Evolutionary conservation across 1,140 invertebrate genomes (phyloP).

Genomic region (Leptinotarsa undecemlineata): DNA sequence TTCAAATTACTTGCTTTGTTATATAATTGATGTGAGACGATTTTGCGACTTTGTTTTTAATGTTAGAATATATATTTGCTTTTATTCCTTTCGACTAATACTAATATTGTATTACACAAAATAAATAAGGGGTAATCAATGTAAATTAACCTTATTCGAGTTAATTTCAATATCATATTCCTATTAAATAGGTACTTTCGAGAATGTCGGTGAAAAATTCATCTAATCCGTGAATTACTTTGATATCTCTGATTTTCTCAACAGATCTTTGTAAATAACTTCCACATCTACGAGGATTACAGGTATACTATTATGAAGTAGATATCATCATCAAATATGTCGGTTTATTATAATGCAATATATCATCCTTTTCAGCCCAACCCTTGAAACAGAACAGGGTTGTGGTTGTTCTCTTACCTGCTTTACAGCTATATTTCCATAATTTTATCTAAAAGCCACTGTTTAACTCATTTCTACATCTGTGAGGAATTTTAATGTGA

Average conservation of each 20-base stretch:
- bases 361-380: conserved; percentile 4
- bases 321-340: conserved; percentile 4
- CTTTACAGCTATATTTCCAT: conserved; percentile 31
- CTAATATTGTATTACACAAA: too few relatives aligned
- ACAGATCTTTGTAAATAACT: not conserved
- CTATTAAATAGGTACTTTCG: too few relatives aligned
- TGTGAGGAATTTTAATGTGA: conserved; percentile 34
- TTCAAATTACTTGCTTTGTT: too few relatives aligned
- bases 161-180: too few relatives aligned
- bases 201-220: not conserved
- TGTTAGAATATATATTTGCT: too few relatives aligned
- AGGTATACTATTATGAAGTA: not conserved
- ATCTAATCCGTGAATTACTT: not conserved
- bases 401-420: conserved; percentile 23
- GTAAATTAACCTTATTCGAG: too few relatives aligned
- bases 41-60: too few relatives aligned
- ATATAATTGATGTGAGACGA: too few relatives aligned
- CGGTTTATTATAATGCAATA: conserved; percentile 21
- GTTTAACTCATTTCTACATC: conserved; percentile 33
- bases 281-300: conserved; percentile 1
- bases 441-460: conserved; percentile 36
- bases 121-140: too few relatives aligned
- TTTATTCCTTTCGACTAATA: too few relatives aligned
- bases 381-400: conserved; percentile 21
- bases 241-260: not conserved